Base-by-base conservation (phyloP, 2,888 invertebrate genomes). In the Lasioglossum calceatum region DNA sequence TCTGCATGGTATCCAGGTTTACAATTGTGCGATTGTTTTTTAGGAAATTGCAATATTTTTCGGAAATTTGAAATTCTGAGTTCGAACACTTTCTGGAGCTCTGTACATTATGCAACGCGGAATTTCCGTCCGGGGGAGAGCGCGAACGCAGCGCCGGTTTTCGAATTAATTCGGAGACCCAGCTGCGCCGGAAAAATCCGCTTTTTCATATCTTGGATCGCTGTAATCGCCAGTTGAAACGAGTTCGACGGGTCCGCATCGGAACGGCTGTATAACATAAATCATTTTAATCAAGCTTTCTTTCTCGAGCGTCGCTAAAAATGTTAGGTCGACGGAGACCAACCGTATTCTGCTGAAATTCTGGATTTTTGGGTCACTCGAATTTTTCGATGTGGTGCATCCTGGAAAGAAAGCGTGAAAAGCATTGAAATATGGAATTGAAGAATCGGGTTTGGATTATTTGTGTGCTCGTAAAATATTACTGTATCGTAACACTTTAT, bases 181-280 rank as follows among this genome's bases (percentile, higher is more conserved):
- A 16, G 44, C 32, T 19, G 44, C 76, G 42, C 23, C 67, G 47
- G 71, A 77, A 83, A 83, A 76, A 83, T 79, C 75, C 71, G 47
- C 42, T 71, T 44, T 61, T 42, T 77, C 32, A 64, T 32, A 32
- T 19, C 47, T 67, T 44, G 61, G 19, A 67, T 64, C 39, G 39
- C 39, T 23, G 70, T 70, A 70, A 70, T 70, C 70, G 39, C 70
- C 70, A 39, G 70, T 70, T 70, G 23, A 39, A 70, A 39, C 70
- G 70, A 70, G 70, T 70, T 67, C 70, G 70, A 72, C 19, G 27
- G 16, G 72, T 72, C 71, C 70, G 74, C 47, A 32, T 58, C n/a
- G n/a, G 36, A 36, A 39, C 58, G 70, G 44, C n/a, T 58, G 27
- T 32, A 16, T 75, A 71, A 77, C 74, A 70, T 39, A 70, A 39